These are phyloP conservation scores for Myotis daubentonii DNA, from an alignment of 2,797 vertebrate genomes.

Conservation along the genomic window DNA sequence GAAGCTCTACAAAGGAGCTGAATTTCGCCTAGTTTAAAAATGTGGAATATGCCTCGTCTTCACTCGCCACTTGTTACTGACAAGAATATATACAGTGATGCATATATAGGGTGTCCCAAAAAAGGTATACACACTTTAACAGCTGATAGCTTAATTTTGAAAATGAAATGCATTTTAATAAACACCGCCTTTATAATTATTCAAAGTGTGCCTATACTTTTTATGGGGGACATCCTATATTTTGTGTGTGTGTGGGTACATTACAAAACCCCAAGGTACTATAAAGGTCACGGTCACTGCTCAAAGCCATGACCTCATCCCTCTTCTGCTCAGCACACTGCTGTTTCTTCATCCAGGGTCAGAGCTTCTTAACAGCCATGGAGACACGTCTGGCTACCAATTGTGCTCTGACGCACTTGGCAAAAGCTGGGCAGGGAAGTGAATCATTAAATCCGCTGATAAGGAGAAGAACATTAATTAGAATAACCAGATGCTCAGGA, in stretches of 20 bases:
- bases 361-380: conserved; percentile 29
- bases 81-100: not conserved
- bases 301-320: not conserved
- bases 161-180: no score
- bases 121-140: no score
- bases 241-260: not conserved
- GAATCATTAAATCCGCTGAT: conserved; percentile 59
- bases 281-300: not conserved
- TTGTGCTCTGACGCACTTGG: conserved; percentile 24
- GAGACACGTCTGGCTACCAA: conserved; percentile 55
- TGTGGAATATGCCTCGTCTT: not conserved
- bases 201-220: no score
- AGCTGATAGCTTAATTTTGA: no score
- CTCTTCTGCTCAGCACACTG: not conserved
- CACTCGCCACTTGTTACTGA: not conserved
- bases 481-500: conserved; percentile 64
- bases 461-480: conserved; percentile 67
- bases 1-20: conserved; percentile 31
- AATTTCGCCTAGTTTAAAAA: conserved; percentile 26
- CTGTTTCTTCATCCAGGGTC: conserved; percentile 17
- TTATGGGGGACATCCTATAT: no score
- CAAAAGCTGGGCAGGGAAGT: conserved; percentile 24
- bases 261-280: not conserved
- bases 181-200: no score
- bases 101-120: no score